Base-by-base conservation (phyloP, 2,888 invertebrate genomes). In the Melikaiella ostensackeni region DNA sequence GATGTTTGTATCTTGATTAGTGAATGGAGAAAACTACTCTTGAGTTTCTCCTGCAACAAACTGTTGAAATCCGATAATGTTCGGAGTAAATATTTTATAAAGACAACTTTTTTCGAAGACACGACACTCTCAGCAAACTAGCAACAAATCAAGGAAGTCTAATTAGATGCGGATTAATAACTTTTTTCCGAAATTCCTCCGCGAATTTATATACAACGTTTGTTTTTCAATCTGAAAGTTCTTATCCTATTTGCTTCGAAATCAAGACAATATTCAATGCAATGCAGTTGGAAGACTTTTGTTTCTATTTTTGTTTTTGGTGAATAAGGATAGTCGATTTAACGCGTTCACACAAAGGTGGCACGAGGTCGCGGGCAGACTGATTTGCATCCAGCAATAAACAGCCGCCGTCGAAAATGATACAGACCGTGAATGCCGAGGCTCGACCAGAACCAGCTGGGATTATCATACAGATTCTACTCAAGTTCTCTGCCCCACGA, bases 311-410 rank as follows among this genome's bases (percentile, higher is more conserved):
- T n/a, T 33, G 35, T 63, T n/a, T 35, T 63, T 35, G 62, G 33
- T 63, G 62, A 63, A 21, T 35, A 63, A 63, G 35, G 62, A 63
- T 63, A 35, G 63, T 35, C 63, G 21, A 63, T 63, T 63, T 38
- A 63, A 75, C 55, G 62, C 57, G 73, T 76, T 76, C 70, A 77
- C 38, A 81, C 77, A 79, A 79, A 81, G 76, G 80, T 84, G 84
- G 81, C 82, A 82, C 81, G 83, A 84, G 84, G 83, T 81, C 85
- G 83, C 82, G 83, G 80, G 76, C 81, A 79, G 78, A 80, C 77
- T 84, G 83, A 89, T 88, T 88, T 87, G 86, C 88, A 88, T 88
- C 79, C 80, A 83, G 84, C 86, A 85, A 86, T 88, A 86, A 88
- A 88, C 84, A 86, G 83, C 82, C 84, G 82, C 80, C 83, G 85